Base-by-base conservation (phyloP, 2,888 invertebrate genomes). In the Agrotis puta region DNA sequence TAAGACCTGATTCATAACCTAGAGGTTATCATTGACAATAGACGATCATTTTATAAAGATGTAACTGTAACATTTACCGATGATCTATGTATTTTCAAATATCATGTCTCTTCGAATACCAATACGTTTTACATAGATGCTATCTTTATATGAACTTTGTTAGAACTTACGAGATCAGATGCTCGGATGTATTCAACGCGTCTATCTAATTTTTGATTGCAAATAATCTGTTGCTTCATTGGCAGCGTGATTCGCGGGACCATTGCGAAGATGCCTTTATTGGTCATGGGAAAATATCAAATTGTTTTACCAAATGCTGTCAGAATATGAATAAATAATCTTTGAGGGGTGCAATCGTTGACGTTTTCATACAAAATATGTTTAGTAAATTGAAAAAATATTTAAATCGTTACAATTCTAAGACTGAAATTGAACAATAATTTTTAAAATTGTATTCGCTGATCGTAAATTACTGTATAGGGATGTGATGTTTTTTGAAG, bases 281-380 rank as follows among this genome's bases (percentile, higher is more conserved):
- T 88, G 87, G 91, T 88, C 89, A 91, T 93, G 91, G 88, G 91
- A 92, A 91, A 84, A 81, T 71, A 83, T 79, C 80, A 79, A 57
- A 74, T 74, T 57, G 64, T 66, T 56, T 58, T 65, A 74, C 66
- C 64, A 64, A 70, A 63, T 69, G 64, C 53, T 77, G 64, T 83
- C 76, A 64, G 68, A 66, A 66, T 78, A 74, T 81, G 83, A 83
- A 88, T 84, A 79, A 74, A 79, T 74, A 82, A 79, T 80, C 81
- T 79, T 51, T 57, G 27, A 61, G 33, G 7, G 20, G 7, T 47
- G 27, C 20, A 20, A n/a, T 56, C 16, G 33, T 47, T 39, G 39
- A 9, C 7, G 7, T 39, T 57, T 78, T 66, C 39, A 53, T 65
- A 75, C 66, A 48, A 54, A 53, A 14, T 18, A 18, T 33, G 24